Base-by-base conservation (phyloP, 2,888 invertebrate genomes). In the Lobophora halterata region DNA sequence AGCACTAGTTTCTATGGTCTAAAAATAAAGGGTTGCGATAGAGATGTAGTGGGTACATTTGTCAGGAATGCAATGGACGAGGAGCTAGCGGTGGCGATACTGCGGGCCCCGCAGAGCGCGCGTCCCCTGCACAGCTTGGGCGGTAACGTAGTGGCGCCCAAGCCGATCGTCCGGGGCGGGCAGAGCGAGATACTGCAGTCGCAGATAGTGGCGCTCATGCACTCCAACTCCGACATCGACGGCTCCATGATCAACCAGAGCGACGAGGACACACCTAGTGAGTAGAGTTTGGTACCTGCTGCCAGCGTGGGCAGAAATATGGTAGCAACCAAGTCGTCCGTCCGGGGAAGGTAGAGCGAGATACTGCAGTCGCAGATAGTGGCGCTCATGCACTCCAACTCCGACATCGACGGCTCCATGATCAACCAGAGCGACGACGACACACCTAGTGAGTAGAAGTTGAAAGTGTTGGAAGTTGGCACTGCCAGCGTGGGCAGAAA, bases 1-100 rank as follows among this genome's bases (percentile, higher is more conserved):
- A n/a, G n/a, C n/a, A n/a, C n/a, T n/a, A n/a, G n/a, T n/a, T n/a
- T n/a, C n/a, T n/a, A n/a, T n/a, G n/a, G n/a, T n/a, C n/a, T n/a
- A n/a, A n/a, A n/a, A n/a, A n/a, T n/a, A n/a, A n/a, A n/a, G n/a
- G n/a, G n/a, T n/a, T n/a, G n/a, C n/a, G n/a, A n/a, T n/a, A n/a
- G n/a, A n/a, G n/a, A n/a, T n/a, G n/a, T n/a, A n/a, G n/a, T n/a
- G n/a, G n/a, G n/a, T n/a, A n/a, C n/a, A n/a, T 18, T 12, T 37
- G 38, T 3, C 62, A 93, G 97, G 71, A 93, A 96, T 58, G 95
- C 97, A 0, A 97, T 98, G 74, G 97, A 97, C 58, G 92, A 94
- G 61, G 93, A 95, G 32, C 89, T 96, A 67, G 94, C 97, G 0
- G 95, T 99, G 7, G 94, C 95, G 1, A 94, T 99, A 45, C 80